Conservation (phyloP, 2,113 vertebrate species). For the Notarius quadriscutis region DNA sequence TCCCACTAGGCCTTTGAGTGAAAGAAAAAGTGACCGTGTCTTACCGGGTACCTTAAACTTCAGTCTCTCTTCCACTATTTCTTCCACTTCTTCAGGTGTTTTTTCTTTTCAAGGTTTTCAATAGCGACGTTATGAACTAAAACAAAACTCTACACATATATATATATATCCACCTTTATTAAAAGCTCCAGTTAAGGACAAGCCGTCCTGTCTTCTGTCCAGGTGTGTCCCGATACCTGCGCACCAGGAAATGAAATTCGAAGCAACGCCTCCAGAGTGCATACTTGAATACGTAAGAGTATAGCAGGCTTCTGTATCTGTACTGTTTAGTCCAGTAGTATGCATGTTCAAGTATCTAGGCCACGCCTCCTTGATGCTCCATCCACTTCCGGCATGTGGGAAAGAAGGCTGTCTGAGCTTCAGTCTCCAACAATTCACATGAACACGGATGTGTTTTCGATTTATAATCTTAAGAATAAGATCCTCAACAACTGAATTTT, state of each 20-base stretch:
- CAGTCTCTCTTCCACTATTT: too few relatives aligned
- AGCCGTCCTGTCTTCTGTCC: constrained; percentile 28
- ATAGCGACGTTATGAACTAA: background rate
- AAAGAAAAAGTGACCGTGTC: background rate
- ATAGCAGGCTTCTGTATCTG: background rate
- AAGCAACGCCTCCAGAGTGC: constrained; percentile 6
- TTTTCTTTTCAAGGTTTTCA: background rate
- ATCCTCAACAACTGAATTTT: too few relatives aligned
- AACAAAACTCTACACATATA: too few relatives aligned
- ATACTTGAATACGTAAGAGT: background rate
- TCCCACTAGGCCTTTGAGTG: background rate
- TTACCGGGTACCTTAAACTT: background rate
- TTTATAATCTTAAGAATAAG: too few relatives aligned
- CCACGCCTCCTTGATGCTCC: background rate
- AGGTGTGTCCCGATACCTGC: constrained; percentile 63
- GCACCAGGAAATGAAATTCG: constrained; percentile 79
- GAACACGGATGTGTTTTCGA: background rate
- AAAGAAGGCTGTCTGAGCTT: too few relatives aligned
- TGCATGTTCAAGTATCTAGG: background rate
- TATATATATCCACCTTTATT: background rate
- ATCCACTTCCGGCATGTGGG: too few relatives aligned
- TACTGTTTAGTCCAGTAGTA: background rate
- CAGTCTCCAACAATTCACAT: background rate
- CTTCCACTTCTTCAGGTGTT: background rate
- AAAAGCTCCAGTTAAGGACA: background rate